phyloP scores from a whole-genome alignment of 2,888 invertebrate genomes.

The Blera fallax region DNA sequence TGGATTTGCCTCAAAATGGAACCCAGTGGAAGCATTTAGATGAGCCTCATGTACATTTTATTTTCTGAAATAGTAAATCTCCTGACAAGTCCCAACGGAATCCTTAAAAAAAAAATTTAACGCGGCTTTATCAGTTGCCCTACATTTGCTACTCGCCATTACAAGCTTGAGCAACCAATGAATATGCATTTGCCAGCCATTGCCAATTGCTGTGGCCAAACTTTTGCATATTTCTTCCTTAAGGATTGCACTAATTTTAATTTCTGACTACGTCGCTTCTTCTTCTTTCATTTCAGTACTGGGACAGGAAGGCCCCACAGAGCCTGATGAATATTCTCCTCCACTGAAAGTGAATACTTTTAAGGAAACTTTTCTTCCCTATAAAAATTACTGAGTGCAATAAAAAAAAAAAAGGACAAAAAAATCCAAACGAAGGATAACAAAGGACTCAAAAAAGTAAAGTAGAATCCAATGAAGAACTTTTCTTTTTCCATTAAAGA shows the following conservation, averaged over 20 bases:
- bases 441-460: slow-evolving; percentile 12
- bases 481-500: slow-evolving; percentile 64
- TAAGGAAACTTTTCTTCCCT: slow-evolving; percentile 19
- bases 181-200: slow-evolving; percentile 39
- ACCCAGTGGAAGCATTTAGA: too few species aligned
- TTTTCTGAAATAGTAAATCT: background rate
- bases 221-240: slow-evolving; percentile 31
- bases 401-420: background rate
- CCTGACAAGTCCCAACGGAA: background rate
- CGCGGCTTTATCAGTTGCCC: background rate
- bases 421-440: slow-evolving; percentile 39
- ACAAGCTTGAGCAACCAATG: slow-evolving; percentile 48
- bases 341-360: slow-evolving; percentile 31
- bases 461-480: slow-evolving; percentile 46
- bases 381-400: slow-evolving; percentile 46
- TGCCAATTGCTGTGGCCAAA: background rate
- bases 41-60: too few species aligned
- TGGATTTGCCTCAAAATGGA: too few species aligned
- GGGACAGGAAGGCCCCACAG: slow-evolving; percentile 9
- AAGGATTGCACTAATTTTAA: slow-evolving; percentile 60
- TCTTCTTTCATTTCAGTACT: slow-evolving; percentile 7
- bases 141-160: slow-evolving; percentile 30
- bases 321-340: slow-evolving; percentile 52
- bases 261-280: slow-evolving; percentile 40
- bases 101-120: background rate